Percentiles rank a stretch among this genome's conserved stretches.
Evolutionary conservation across 2,113 vertebrate species (phyloP).

Genomic region (rat (Rattus norvegicus)): GRCr8 NC_086020.1:121312501-121313000

Average conservation of each 20-base stretch:
- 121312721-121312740: neutral
- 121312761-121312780: neutral
- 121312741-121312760: neutral
- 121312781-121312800: neutral
- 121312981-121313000: neutral
- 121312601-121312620: neutral
- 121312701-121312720: neutral
- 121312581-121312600: neutral
- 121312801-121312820: neutral
- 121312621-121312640: neutral
- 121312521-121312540: neutral
- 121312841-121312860: neutral
- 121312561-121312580: too few species aligned
- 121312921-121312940: neutral
- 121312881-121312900: neutral
- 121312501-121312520: neutral
- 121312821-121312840: neutral
- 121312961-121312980: neutral
- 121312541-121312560: too few species aligned
- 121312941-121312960: neutral
- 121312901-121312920: neutral
- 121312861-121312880: neutral
- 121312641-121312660: neutral
- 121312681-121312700: neutral
- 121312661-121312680: neutral